Base-by-base conservation (phyloP, 2,888 invertebrate species). In the Cataglyphis rosenhaueri region DNA sequence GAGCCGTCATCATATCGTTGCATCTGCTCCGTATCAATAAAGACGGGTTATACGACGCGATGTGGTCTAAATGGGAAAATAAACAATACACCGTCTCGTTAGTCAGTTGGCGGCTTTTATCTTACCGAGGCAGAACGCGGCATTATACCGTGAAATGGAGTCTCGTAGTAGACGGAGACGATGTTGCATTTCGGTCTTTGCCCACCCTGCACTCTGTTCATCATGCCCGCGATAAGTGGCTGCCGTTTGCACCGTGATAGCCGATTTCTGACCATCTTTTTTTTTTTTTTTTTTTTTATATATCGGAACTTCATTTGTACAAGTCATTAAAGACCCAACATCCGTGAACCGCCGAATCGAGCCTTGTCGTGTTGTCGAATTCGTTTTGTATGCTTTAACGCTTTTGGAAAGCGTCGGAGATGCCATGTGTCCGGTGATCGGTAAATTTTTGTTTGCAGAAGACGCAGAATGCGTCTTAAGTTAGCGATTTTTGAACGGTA, bases 131-230 rank as follows among this genome's bases (percentile, higher is more conserved):
- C 90, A 91, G 78, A 78, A 90, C 88, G 91, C 87, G 87, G 85
- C 87, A 89, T 93, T 92, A 92, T 90, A 93, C 90, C 93, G 93
- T 93, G 93, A 93, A 93, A 93, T 93, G 92, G 91, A 92, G 90
- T 91, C 91, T 87, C 88, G 25, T 25, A 25, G 90, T 88, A 88
- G 89, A 90, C 90, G 90, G 85, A 87, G 88, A 86, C 85, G 88
- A 88, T 87, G 91, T 90, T 91, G 90, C 88, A 91, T 91, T 90
- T 91, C 86, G 88, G 86, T 79, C 85, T 86, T 83, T 88, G 83
- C 75, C 87, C 85, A 87, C 87, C 84, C 87, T 68, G 64, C 68
- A 35, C 71, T 84, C 84, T 83, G 66, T 83, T 81, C 89, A 83
- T 88, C 88, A 85, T 82, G 84, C 83, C 83, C 71, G 89, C 87